Base-by-base conservation (phyloP, 2,797 vertebrate genomes). In the Periparus ater region DNA sequence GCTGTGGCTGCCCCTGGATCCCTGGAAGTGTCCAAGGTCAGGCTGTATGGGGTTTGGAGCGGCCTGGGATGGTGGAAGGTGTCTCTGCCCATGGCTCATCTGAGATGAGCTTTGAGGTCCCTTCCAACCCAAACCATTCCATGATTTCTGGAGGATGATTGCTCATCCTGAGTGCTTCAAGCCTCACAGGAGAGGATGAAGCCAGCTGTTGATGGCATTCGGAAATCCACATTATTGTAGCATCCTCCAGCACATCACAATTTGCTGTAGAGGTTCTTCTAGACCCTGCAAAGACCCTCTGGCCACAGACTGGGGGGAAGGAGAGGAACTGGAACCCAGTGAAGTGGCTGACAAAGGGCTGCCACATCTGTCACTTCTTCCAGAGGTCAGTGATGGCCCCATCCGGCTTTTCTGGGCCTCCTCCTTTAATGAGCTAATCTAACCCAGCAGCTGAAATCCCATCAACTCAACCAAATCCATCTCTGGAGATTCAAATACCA, bases 11-110 rank as follows among this genome's bases (percentile, higher is more conserved):
- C 13, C 36, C 29, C 72, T 75, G 71, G 36, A 45, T 38, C 71
- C 50, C 50, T 76, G 71, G 63, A 0, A 57, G 44, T 71, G 79
- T 0, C 65, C 87, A 44, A 45, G 65, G n/a, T 20, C 57, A 26
- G 57, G 50, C 0, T 63, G 71, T 48, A 10, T 0, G 0, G 32
- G 22, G 48, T 3, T 74, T 29, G 71, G 57, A 76, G n/a, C 20
- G 5, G 0, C 7, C 38, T 71, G 87, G 87, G n/a, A 3, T 0
- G 0, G 23, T 45, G 72, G 44, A 0, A 83, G 23, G 5, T 57
- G 55, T 44, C 50, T 36, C 55, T 70, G 63, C 13, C 22, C 44
- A 8, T 25, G 50, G 78, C 26, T 40, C 38, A 40, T 40, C 13
- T 17, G 4, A 2, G 36, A 44, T 63, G 57, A 18, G 7, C 8